Conservation (phyloP, 2,797 vertebrate genomes). For the Percopsis omiscomaycus region DNA sequence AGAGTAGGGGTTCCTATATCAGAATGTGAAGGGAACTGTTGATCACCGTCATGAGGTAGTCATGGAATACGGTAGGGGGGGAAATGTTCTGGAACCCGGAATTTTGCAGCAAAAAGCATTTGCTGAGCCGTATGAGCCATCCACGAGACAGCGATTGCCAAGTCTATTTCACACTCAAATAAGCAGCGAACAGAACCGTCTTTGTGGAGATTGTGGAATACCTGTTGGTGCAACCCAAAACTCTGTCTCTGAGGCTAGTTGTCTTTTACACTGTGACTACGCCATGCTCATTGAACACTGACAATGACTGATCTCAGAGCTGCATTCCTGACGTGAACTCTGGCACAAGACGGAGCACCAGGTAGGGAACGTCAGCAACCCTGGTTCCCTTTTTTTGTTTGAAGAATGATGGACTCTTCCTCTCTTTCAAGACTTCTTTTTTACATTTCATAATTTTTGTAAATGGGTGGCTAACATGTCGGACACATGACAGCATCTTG, state of each 20-base stretch:
- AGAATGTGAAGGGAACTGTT: slow-evolving; percentile 5
- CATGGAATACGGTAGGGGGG: neutral
- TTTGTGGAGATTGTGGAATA: slow-evolving; percentile 57
- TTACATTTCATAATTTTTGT: neutral
- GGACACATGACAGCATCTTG: slow-evolving; percentile 18
- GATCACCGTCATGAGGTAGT: neutral
- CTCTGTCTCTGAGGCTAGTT: slow-evolving; percentile 66
- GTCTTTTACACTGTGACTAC: slow-evolving; percentile 69
- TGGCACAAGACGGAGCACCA: slow-evolving; percentile 62
- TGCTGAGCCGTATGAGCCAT: slow-evolving; percentile 10
- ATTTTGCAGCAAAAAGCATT: slow-evolving; percentile 13
- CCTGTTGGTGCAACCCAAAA: slow-evolving; percentile 72
- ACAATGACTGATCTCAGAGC: slow-evolving; percentile 74
- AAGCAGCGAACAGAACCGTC: slow-evolving; percentile 46
- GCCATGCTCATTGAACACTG: slow-evolving; percentile 70
- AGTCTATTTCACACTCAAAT: slow-evolving; percentile 61
- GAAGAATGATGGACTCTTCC: slow-evolving; percentile 14
- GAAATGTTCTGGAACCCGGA: neutral
- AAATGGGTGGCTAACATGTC: no score
- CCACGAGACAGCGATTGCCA: slow-evolving; percentile 38
- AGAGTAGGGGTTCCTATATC: neutral
- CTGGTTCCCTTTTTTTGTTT: slow-evolving; percentile 32
- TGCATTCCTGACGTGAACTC: slow-evolving; percentile 76
- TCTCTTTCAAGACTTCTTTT: slow-evolving; percentile 8
- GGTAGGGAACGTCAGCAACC: slow-evolving; percentile 48